Evolutionary conservation across 2,888 invertebrate species (phyloP).

Genomic region (Cyclophora albipunctata): DNA sequence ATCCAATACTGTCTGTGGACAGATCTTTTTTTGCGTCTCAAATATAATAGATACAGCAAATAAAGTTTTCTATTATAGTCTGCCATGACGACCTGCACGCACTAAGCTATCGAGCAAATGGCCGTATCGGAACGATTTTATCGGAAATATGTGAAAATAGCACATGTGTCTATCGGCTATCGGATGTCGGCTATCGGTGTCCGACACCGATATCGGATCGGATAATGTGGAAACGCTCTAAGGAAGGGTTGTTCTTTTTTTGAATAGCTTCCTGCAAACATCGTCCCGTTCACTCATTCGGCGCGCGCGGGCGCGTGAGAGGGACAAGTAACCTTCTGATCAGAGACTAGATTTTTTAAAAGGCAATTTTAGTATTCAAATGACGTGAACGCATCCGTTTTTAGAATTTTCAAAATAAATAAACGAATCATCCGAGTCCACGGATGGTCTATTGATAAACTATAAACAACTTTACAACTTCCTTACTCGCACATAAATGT

Average conservation of each 20-base stretch:
- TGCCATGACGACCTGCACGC: no score
- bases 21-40: no score
- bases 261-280: constrained; percentile 64
- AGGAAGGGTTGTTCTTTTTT: constrained; percentile 74
- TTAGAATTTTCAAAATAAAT: constrained; percentile 64
- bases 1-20: no score
- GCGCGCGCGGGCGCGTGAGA: constrained; percentile 22
- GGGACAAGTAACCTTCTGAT: constrained; percentile 36
- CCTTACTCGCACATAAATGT: constrained; percentile 47
- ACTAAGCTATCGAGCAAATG: no score
- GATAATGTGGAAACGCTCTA: no score
- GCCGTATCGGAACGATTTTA: no score
- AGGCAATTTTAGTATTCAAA: constrained; percentile 69
- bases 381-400: constrained; percentile 70
- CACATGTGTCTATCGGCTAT: no score
- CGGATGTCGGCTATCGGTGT: no score
- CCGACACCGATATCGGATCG: no score
- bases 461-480: constrained; percentile 65
- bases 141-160: no score
- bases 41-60: no score
- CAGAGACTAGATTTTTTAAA: constrained; percentile 40
- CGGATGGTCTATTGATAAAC: constrained; percentile 50
- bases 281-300: constrained; percentile 41
- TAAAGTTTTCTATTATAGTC: no score
- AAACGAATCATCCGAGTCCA: constrained; percentile 33